Evolutionary conservation across 2,113 vertebrate genomes (phyloP).

Genomic region (Haplochromis vanheusdeni): DNA sequence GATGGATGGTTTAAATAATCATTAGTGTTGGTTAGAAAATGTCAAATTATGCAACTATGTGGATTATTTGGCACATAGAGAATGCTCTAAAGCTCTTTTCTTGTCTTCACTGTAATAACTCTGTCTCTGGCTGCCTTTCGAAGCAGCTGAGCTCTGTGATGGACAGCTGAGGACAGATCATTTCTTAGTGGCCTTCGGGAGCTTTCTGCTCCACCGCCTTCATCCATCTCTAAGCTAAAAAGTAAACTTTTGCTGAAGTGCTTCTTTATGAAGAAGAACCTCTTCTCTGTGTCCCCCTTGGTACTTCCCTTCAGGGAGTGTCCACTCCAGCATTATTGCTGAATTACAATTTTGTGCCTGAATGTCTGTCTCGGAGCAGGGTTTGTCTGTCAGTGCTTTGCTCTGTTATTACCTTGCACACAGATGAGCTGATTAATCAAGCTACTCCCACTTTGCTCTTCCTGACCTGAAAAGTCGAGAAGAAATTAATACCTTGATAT

Average conservation of each 20-base stretch:
- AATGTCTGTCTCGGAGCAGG: not conserved
- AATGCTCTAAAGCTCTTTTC: not conserved
- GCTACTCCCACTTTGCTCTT: not conserved
- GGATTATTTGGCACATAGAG: not conserved
- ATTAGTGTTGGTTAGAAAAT: not conserved
- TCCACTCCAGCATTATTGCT: not conserved
- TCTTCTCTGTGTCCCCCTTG: not conserved
- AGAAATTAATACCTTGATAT: not conserved
- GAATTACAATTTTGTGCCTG: not conserved
- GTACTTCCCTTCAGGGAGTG: not conserved
- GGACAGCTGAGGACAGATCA: not conserved
- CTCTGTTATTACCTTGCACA: not conserved
- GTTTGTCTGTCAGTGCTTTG: not conserved
- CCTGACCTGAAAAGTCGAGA: not conserved
- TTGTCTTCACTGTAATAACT: not conserved
- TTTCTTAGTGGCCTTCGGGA: not conserved
- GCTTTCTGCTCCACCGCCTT: not conserved
- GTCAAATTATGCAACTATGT: not conserved
- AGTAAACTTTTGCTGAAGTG: constrained; percentile 8
- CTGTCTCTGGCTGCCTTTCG: not conserved
- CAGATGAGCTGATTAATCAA: constrained; percentile 38
- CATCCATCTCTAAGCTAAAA: not conserved
- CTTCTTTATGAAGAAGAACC: not conserved
- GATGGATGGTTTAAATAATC: not conserved
- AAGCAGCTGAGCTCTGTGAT: not conserved